These are phyloP conservation scores for Esox masquinongy DNA, from an alignment of 2,797 vertebrate species.

Conservation along the genomic window DNA sequence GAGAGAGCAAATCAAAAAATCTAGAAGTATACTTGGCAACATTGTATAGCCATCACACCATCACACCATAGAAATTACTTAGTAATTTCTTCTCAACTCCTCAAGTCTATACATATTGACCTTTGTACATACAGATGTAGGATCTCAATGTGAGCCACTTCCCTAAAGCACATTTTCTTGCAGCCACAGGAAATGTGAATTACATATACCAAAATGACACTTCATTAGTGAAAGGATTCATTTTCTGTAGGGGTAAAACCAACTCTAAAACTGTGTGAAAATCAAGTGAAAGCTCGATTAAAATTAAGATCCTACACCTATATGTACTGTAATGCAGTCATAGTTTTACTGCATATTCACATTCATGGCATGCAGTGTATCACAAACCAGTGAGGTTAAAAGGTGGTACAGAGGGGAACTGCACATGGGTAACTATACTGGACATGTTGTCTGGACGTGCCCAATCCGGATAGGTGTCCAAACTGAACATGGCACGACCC, in stretches of 20 bases:
- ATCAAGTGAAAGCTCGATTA: no score
- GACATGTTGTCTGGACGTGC: conserved; percentile 78
- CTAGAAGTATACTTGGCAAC: not conserved
- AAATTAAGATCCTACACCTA: no score
- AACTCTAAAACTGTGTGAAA: no score
- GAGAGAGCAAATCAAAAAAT: not conserved
- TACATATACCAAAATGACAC: no score
- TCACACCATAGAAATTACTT: not conserved
- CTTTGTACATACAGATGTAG: not conserved
- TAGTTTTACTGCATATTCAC: not conserved
- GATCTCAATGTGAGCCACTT: no score
- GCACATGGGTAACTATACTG: conserved; percentile 38
- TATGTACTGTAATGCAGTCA: not conserved
- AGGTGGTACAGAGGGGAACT: conserved; percentile 61
- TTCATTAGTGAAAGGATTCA: no score
- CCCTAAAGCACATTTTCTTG: no score
- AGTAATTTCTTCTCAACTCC: not conserved
- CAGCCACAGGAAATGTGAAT: no score
- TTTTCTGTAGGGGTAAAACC: no score
- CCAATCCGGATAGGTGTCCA: conserved; percentile 88
- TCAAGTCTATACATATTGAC: not conserved
- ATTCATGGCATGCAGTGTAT: conserved; percentile 16
- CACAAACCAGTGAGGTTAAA: conserved; percentile 67
- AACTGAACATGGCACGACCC: conserved; percentile 87
- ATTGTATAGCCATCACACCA: not conserved